Evolutionary conservation across 2,888 invertebrate species (phyloP).

Genomic region (Stramonita haemastoma): DNA sequence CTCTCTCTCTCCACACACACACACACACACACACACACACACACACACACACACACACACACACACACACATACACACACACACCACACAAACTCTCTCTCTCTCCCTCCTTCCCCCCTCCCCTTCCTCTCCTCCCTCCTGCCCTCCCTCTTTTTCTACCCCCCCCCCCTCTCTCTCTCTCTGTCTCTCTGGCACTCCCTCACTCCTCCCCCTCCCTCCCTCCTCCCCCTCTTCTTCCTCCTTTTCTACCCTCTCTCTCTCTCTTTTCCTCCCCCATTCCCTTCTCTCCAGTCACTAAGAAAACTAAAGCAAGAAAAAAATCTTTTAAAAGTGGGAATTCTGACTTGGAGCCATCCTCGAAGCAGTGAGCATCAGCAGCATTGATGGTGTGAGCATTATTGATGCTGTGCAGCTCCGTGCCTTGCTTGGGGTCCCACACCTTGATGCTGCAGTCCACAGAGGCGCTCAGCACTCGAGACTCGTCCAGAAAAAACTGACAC

Average conservation of each 20-base stretch:
- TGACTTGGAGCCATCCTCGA: slow-evolving; percentile 47
- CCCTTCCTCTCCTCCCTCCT: too few relatives aligned
- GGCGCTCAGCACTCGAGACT: slow-evolving; percentile 67
- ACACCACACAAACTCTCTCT: not conserved
- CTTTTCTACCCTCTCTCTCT: too few relatives aligned
- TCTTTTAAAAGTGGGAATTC: not conserved
- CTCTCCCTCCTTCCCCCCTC: too few relatives aligned
- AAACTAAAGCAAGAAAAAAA: too few relatives aligned
- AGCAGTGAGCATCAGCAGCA: slow-evolving; percentile 42
- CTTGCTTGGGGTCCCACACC: slow-evolving; percentile 69
- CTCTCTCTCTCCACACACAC: too few relatives aligned
- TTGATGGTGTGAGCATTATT: slow-evolving; percentile 60
- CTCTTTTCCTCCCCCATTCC: too few relatives aligned
- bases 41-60: slow-evolving; percentile 57
- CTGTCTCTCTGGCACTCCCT: not conserved
- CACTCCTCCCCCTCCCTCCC: slow-evolving; percentile 3
- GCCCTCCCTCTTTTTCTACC: too few relatives aligned
- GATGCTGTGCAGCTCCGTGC: slow-evolving; percentile 62
- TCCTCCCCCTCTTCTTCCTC: too few relatives aligned
- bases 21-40: not conserved
- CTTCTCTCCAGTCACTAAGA: too few relatives aligned
- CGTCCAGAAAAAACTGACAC: slow-evolving; percentile 69
- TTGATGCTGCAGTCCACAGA: slow-evolving; percentile 71
- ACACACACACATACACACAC: not conserved
- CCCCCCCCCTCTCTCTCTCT: not conserved